These are phyloP conservation scores for Saxidomus purpurata DNA, from an alignment of 1,140 invertebrate species.

Conservation along the genomic window DNA sequence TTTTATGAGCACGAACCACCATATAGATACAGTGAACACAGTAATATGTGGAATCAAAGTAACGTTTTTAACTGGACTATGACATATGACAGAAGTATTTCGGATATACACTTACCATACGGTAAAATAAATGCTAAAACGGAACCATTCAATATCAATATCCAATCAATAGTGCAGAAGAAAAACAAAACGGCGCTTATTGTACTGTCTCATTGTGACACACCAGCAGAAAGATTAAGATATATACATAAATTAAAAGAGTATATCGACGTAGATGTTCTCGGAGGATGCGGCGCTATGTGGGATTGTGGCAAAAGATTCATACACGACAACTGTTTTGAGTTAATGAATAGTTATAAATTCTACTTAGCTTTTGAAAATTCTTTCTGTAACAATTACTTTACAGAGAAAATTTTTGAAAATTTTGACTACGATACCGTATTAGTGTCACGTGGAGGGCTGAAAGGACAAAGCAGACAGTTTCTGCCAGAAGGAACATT, in stretches of 20 bases:
- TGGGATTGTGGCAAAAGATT: too few species aligned
- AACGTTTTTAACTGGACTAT: too few species aligned
- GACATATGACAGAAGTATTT: too few species aligned
- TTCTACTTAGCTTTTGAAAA: too few species aligned
- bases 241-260: neutral
- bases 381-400: too few species aligned
- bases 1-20: too few species aligned
- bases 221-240: neutral
- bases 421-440: too few species aligned
- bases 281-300: neutral
- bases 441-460: constrained; percentile 14
- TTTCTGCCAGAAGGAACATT: neutral
- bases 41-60: neutral
- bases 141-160: neutral
- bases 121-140: neutral
- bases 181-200: neutral
- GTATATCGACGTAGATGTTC: neutral
- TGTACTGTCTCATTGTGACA: neutral
- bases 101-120: too few species aligned
- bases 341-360: too few species aligned
- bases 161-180: neutral
- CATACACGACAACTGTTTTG: too few species aligned
- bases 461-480: neutral
- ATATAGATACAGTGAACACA: neutral
- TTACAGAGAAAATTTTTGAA: constrained; percentile 34